Conservation (phyloP, 2,797 vertebrate species). For the Anas flavirostris region DNA sequence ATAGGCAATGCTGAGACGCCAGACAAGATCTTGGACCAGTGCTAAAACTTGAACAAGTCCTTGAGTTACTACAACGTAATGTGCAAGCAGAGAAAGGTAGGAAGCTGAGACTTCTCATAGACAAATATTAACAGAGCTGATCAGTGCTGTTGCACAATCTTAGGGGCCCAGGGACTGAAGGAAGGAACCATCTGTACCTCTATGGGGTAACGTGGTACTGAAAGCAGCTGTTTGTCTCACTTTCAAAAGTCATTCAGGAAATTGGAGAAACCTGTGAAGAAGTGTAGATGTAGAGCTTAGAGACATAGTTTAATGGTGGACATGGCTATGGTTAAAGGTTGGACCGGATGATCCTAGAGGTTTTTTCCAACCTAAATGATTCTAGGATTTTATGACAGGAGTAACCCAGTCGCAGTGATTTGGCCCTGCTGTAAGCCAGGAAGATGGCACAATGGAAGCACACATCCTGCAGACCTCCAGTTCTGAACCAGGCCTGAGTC, state of each 20-base stretch:
- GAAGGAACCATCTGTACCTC: neutral
- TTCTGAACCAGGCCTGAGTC: neutral
- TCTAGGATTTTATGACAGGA: neutral
- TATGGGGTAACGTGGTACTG: neutral
- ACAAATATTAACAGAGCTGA: neutral
- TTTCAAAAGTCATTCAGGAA: neutral
- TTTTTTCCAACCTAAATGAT: too few relatives aligned
- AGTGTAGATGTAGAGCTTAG: too few relatives aligned
- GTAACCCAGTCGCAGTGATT: neutral
- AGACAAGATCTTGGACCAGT: neutral
- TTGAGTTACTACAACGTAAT: neutral
- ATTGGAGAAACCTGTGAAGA: neutral
- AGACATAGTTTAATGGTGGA: too few relatives aligned
- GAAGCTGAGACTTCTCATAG: neutral
- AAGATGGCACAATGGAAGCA: neutral
- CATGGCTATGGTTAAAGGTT: too few relatives aligned
- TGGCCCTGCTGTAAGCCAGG: neutral
- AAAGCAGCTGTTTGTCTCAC: neutral
- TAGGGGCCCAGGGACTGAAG: neutral
- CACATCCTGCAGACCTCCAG: neutral
- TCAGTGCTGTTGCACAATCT: neutral
- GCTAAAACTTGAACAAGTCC: neutral
- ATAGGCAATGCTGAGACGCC: neutral
- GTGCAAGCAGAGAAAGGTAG: neutral
- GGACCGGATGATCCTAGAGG: too few relatives aligned